A percentile compares a stretch with the other conserved stretches of the same genome.
phyloP scores from a whole-genome alignment of 1,140 invertebrate species.

The Drosophila burlai region DNA sequence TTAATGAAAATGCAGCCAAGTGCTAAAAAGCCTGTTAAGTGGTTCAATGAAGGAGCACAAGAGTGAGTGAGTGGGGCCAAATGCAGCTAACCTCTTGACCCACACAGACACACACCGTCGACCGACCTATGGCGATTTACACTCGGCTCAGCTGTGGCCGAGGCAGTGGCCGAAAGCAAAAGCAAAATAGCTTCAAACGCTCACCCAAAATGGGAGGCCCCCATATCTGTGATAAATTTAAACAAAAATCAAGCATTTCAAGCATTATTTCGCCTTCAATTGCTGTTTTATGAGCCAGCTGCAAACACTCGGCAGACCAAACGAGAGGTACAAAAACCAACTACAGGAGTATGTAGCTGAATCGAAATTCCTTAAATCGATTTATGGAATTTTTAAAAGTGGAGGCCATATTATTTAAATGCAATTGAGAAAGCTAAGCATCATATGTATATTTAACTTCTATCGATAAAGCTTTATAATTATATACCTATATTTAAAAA shows the following conservation, averaged over 20 bases:
- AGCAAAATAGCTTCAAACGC: constrained; percentile 16
- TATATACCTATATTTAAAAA: neutral
- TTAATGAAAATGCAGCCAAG: constrained; percentile 68
- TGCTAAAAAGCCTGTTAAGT: constrained; percentile 64
- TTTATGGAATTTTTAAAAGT: neutral
- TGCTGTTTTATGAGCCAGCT: constrained; percentile 62
- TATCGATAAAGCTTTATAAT: neutral
- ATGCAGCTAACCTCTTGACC: constrained; percentile 52
- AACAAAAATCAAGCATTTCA: constrained; percentile 50
- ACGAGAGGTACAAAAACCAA: constrained; percentile 4
- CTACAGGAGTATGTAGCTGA: constrained; percentile 4
- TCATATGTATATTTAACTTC: neutral
- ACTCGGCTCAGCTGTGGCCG: constrained; percentile 4
- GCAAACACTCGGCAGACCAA: constrained; percentile 35
- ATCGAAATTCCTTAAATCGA: neutral
- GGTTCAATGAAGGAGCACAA: constrained; percentile 22
- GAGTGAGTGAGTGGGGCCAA: constrained; percentile 5
- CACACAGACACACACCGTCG: constrained; percentile 2
- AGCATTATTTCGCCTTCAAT: constrained; percentile 48
- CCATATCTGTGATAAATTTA: constrained; percentile 42
- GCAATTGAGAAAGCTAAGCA: neutral
- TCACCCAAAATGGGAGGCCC: constrained; percentile 27
- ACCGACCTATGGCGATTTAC: constrained; percentile 10
- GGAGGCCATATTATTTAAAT: neutral
- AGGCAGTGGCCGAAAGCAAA: constrained; percentile 8